Base-by-base conservation (phyloP, 2,888 invertebrate genomes). In the Arctia plantaginis region DNA sequence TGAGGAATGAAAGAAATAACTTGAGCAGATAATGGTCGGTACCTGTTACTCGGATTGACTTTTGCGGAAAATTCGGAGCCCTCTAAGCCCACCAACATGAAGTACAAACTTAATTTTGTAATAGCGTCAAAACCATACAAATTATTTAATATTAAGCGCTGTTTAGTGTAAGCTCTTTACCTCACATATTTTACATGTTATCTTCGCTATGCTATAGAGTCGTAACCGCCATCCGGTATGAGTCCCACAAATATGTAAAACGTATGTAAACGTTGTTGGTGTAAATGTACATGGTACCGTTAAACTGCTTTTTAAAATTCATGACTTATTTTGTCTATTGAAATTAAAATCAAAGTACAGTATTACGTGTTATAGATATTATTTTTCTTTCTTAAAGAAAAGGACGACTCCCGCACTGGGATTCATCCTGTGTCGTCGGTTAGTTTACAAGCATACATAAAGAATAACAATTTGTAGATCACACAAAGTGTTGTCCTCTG, bases 221-320 rank as follows among this genome's bases (percentile, higher is more conserved):
- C 59, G 41, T 39, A 72, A 66, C 65, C 72, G 6, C 72, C 35
- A 66, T 39, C 39, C 51, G 65, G 66, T 27, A 39, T 72, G 27
- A 66, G 44, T 27, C 12, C 41, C 72, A 39, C 59, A 72, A 72
- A 72, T 72, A 72, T 72, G 72, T 72, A 72, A 72, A 72, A 72
- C 41, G 66, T 20, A 6, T 47, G 15, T 20, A 68, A 30, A 66
- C 18, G 23, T 20, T 20, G 30, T 71, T 66, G 66, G 72, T 66
- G 66, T n/a, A 41, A 7, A 30, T 30, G 41, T 71, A 72, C 71
- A 72, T 30, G 71, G 35, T 66, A 13, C 0, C 10, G 55, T 41
- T 41, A n/a, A 2, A 20, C 1, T 51, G 6, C 20, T 47, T 2
- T 47, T 47, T 6, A 47, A 44, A 15, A 44, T 44, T 13, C 1